Evolutionary conservation across 2,113 vertebrate species (phyloP).

Genomic region (Corvus cornix): DNA sequence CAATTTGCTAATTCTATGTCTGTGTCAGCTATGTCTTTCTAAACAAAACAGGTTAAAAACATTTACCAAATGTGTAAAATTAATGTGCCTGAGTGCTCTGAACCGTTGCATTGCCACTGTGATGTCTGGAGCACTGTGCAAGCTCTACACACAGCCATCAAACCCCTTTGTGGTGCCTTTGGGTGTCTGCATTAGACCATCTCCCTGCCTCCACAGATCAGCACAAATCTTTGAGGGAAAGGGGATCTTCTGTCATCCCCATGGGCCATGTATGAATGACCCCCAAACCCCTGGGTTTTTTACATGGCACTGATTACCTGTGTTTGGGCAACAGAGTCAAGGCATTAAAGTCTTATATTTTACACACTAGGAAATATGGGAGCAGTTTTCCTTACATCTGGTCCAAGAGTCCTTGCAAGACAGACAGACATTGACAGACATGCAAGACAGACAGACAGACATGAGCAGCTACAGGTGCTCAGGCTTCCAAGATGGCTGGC

Average conservation of each 20-base stretch:
- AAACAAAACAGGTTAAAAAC: background rate
- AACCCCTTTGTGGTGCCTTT: accelerated
- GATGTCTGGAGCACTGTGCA: background rate
- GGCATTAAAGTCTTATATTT: background rate
- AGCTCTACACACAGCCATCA: background rate
- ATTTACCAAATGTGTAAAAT: background rate
- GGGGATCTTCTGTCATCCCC: background rate
- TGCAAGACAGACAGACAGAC: background rate
- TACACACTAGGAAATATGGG: background rate
- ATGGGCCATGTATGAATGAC: too few species aligned
- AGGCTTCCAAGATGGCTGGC: accelerated
- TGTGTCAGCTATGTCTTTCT: background rate
- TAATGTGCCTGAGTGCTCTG: background rate
- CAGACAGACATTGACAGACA: background rate
- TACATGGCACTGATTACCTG: background rate
- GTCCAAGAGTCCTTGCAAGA: background rate
- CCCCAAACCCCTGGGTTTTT: background rate
- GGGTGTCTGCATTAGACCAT: background rate
- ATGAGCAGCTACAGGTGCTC: background rate
- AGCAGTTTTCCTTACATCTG: background rate
- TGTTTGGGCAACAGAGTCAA: background rate
- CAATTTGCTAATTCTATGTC: slow-evolving; percentile 36
- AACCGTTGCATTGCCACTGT: background rate
- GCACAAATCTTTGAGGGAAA: background rate
- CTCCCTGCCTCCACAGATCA: background rate